Evolutionary conservation across 2,797 vertebrate genomes (phyloP), one percentile per base, ranked within the genome.

Genomic region (Poecilia velifera): DNA sequence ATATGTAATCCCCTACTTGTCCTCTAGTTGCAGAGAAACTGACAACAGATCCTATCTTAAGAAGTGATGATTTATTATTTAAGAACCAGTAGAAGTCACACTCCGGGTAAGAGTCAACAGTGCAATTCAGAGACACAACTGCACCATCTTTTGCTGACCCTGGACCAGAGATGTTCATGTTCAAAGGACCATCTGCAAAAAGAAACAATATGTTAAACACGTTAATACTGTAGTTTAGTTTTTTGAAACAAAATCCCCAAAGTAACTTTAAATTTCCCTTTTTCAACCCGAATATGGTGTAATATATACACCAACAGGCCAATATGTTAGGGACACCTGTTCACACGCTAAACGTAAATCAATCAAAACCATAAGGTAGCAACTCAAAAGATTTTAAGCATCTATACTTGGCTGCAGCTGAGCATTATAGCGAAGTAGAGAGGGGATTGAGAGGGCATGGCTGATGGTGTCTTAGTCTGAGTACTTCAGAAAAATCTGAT

Each of bases 171-270:
- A 96, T 94, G 0, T 0, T 18, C 34, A 95, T 31, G 16, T 7
- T 28, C 73, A 91, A 41, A 80, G 96, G 95, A 22, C 96, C 96
- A 79, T 94, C 96, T 96, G 83, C 71, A 90, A 85, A 81, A 62
- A 90, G 12, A 85, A 1, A 78, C 51, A 82, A 34, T 68, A 2
- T 36, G 47, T 41, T 25, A 51, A 45, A 57, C 25, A 28, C 36
- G 39, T 25, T 39, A 1, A 77, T 28, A 45, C 10, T 45, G 0
- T 68, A 25, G 47, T 16, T 22, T 34, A 0, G 72, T 82, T n/a
- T 10, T 6, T 78, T 73, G 7, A 16, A 45, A 74, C 22, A 28
- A 71, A 28, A 71, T 45, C 2, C 4, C 12, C 2, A n/a, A 71
- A 71, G 25, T 25, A 12, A 41, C 18, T 39, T 39, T 41, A 25